These are phyloP conservation scores for Pholis gunnellus DNA, from an alignment of 2,113 vertebrate species.

Conservation along the genomic window DNA sequence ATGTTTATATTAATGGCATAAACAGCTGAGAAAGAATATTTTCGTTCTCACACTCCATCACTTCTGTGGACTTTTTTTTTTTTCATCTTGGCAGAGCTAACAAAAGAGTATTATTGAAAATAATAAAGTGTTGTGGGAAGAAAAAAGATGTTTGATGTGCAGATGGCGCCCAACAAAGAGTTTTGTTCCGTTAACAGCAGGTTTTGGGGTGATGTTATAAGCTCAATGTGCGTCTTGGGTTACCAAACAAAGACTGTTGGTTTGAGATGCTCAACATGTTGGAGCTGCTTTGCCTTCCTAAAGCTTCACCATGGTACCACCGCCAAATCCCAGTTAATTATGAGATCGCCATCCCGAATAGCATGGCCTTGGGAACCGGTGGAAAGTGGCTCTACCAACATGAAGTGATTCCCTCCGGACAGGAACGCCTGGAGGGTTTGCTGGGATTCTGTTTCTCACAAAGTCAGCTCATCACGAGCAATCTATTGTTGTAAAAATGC, in stretches of 20 bases:
- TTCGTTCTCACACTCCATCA: constrained; percentile 35
- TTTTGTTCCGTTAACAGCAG: constrained; percentile 51
- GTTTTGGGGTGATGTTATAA: constrained; percentile 69
- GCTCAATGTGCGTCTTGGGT: constrained; percentile 66
- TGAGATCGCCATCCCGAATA: constrained; percentile 62
- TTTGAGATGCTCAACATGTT: constrained; percentile 60
- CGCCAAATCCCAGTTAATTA: constrained; percentile 76
- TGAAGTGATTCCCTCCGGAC: constrained; percentile 48
- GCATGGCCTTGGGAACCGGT: constrained; percentile 72
- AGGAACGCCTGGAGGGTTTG: not conserved
- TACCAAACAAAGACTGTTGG: constrained; percentile 57
- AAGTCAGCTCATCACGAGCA: constrained; percentile 5
- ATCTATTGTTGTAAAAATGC: constrained; percentile 16
- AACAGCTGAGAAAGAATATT: constrained; percentile 55
- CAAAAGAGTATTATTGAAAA: constrained; percentile 43
- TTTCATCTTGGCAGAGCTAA: constrained; percentile 38
- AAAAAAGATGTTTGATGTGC: constrained; percentile 62
- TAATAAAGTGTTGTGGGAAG: constrained; percentile 14
- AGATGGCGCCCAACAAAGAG: constrained; percentile 55
- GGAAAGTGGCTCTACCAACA: constrained; percentile 62
- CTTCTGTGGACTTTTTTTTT: constrained; percentile 22
- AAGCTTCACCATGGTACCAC: constrained; percentile 52
- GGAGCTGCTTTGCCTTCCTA: constrained; percentile 57
- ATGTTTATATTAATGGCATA: constrained; percentile 57
- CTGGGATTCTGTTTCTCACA: constrained; percentile 42